phyloP scores from a whole-genome alignment of 2,113 vertebrate genomes.

The Hystrix cristata region DNA sequence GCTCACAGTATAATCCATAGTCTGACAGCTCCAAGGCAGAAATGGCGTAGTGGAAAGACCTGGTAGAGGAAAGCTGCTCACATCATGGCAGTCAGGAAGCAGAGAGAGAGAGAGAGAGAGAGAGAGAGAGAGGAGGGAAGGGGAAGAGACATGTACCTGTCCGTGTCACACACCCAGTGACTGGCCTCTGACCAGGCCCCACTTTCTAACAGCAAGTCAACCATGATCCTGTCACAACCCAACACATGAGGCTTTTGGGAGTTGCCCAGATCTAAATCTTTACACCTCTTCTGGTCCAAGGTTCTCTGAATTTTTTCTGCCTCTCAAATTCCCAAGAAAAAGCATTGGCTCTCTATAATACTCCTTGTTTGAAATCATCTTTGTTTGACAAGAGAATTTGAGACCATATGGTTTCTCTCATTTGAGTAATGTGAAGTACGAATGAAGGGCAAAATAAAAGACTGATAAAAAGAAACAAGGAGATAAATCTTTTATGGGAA shows the following conservation, averaged over 20 bases:
- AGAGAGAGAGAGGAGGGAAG: neutral
- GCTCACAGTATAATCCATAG: neutral
- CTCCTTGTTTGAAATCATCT: constrained; percentile 15
- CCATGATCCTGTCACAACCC: neutral
- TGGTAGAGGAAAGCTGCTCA: neutral
- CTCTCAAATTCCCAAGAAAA: neutral
- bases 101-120: neutral
- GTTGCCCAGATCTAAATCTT: neutral
- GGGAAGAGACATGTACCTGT: too few relatives aligned
- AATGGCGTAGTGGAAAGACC: neutral
- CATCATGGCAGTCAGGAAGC: neutral
- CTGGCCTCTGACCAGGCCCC: neutral
- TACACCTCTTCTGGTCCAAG: too few relatives aligned
- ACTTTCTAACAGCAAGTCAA: neutral
- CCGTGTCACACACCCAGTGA: neutral
- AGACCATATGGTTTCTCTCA: neutral
- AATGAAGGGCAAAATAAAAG: neutral
- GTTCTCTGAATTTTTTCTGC: neutral
- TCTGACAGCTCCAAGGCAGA: neutral
- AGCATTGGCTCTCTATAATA: neutral
- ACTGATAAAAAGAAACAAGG: neutral
- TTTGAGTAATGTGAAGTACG: neutral
- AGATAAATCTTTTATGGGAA: neutral
- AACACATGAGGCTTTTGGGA: neutral
- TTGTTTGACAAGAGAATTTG: neutral